These are phyloP conservation scores for Catharus ustulatus DNA, from an alignment of 2,797 vertebrate genomes.

Conservation along the genomic window DNA sequence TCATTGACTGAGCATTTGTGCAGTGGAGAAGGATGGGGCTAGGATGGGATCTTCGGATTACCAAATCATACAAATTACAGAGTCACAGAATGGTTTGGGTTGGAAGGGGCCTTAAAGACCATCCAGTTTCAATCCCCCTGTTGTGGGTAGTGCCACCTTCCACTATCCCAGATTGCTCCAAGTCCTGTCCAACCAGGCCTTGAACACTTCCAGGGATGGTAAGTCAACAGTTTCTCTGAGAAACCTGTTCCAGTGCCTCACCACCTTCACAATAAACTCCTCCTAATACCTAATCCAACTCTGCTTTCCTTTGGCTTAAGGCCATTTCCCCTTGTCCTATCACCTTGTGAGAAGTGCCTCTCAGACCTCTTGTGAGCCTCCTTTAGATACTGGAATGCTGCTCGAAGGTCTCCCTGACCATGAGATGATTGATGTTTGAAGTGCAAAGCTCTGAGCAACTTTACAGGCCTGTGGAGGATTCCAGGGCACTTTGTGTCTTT, in stretches of 20 bases:
- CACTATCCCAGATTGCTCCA: neutral
- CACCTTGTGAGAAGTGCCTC: neutral
- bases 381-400: neutral
- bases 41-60: neutral
- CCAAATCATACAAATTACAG: neutral
- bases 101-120: neutral
- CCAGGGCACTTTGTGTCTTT: neutral
- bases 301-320: neutral
- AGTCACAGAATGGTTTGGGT: neutral
- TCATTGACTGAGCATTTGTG: neutral
- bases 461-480: neutral
- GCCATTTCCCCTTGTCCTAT: neutral
- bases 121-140: neutral
- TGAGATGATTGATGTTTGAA: accelerated
- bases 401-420: neutral
- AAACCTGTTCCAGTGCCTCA: neutral
- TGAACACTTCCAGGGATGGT: neutral
- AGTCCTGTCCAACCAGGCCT: accelerated
- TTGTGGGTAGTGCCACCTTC: neutral
- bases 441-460: neutral
- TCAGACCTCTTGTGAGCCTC: neutral
- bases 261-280: neutral
- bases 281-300: neutral
- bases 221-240: neutral
- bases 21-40: neutral